Conservation (phyloP, 2,113 vertebrate genomes). For the Cynoglossus semilaevis region DNA sequence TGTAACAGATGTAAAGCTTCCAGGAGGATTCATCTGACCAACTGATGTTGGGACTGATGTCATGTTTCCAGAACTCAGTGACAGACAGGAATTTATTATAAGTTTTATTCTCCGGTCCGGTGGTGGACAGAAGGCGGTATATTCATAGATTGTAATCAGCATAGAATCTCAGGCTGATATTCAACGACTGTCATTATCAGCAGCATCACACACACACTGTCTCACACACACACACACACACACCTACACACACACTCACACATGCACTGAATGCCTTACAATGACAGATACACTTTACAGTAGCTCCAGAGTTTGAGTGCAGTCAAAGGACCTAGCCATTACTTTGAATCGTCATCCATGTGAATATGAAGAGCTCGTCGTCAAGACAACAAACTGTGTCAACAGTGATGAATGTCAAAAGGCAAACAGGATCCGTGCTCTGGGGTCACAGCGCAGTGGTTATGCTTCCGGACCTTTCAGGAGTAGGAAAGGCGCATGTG, state of each 20-base stretch:
- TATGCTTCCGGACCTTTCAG: conserved; percentile 36
- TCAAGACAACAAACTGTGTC: conserved; percentile 21
- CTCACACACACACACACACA: conserved; percentile 3
- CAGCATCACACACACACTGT: conserved; percentile 4
- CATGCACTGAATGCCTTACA: conserved; percentile 67
- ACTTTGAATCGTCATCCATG: conserved; percentile 37
- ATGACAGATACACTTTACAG: conserved; percentile 36
- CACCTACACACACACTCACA: conserved; percentile 2
- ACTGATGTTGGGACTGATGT: conserved; percentile 39
- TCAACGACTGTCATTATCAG: conserved; percentile 14
- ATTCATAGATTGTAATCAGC: conserved; percentile 5
- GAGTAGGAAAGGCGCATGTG: conserved; percentile 27
- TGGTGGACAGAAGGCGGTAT: conserved; percentile 24
- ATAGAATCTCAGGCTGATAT: background rate
- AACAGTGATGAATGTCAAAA: conserved; percentile 26
- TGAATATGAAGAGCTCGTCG: background rate
- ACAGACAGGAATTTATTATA: conserved; percentile 10
- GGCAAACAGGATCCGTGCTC: conserved; percentile 48
- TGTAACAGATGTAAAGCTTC: too few species aligned
- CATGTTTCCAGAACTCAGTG: conserved; percentile 28
- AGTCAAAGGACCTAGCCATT: conserved; percentile 58
- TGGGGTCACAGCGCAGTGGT: conserved; percentile 38
- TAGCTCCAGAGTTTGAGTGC: conserved; percentile 33
- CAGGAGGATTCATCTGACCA: too few species aligned
- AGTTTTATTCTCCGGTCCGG: conserved; percentile 27